Base-by-base conservation (phyloP, 2,797 vertebrate species). In the Chelmon rostratus region DNA sequence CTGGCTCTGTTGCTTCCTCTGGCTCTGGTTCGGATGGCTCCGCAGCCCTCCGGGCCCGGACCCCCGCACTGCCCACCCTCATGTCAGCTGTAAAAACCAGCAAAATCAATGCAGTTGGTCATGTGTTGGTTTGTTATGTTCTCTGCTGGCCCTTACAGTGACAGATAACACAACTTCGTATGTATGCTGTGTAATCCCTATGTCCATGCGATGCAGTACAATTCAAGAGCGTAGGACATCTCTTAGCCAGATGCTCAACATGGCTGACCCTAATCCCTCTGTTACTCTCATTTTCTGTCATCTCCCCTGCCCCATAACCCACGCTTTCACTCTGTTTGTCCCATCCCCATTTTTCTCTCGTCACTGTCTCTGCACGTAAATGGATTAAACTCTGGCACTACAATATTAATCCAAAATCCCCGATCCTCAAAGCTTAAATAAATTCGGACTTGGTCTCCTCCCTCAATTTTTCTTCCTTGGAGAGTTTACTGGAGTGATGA, bases 201-300 rank as follows among this genome's bases (percentile, higher is more conserved):
- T 73, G 81, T 89, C 68, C 64, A 77, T 81, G 90, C 59, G 31
- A 80, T 79, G 83, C 80, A 57, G 67, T 63, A 79, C 76, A 83
- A 84, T 78, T 62, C 50, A 67, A 65, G 50, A 88, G 82, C 84
- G 79, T 13, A 44, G 88, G 73, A 88, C 85, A 88, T 89, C 86
- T 86, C 81, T 91, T 82, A 92, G 87, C 89, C 92, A 93, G 92
- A 93, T 93, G 93, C 91, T 88, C 92, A 92, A 94, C 92, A 95
- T 93, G 93, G 91, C 90, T 94, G 94, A 94, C 92, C 93, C 88
- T 95, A 96, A 95, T 96, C 95, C 93, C 82, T 91, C 86, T 82
- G 83, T 93, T 91, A 88, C 90, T 87, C 90, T 88, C 82, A 80
- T 86, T 82, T 86, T 85, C 76, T 79, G 70, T 70, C 81, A 81